phyloP scores from a whole-genome alignment of 2,113 vertebrate species.

The Mus pahari region DNA sequence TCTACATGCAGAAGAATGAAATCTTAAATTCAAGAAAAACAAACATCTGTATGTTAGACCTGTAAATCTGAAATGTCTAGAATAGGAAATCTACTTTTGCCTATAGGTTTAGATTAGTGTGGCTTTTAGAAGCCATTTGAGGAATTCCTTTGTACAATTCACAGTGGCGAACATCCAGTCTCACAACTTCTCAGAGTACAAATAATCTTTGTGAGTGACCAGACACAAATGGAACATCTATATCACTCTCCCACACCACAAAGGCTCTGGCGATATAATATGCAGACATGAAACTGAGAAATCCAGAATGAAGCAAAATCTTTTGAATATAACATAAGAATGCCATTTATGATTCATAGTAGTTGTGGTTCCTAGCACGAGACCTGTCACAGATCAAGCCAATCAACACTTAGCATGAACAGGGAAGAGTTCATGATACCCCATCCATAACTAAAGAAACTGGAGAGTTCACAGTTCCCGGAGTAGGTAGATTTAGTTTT shows the following conservation, averaged over 20 bases:
- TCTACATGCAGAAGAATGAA: neutral
- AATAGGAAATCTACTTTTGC: neutral
- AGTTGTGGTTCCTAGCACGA: neutral
- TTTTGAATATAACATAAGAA: neutral
- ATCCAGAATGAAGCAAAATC: neutral
- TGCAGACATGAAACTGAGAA: neutral
- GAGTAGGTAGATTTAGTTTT: neutral
- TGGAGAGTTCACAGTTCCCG: neutral
- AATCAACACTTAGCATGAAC: neutral
- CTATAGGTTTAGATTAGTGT: neutral
- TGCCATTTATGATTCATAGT: neutral
- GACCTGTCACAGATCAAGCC: neutral
- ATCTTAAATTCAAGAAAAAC: neutral
- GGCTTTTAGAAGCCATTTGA: neutral
- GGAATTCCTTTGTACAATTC: too few species aligned
- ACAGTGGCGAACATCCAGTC: neutral
- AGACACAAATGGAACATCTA: neutral
- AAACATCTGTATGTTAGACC: neutral
- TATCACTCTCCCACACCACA: neutral
- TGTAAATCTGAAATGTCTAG: neutral
- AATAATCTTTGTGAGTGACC: neutral
- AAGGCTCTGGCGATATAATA: neutral
- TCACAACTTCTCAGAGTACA: neutral
- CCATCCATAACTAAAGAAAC: too few species aligned
- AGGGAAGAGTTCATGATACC: neutral